Base-by-base conservation (phyloP, 2,113 vertebrate species). In the Catagonus wagneri region DNA sequence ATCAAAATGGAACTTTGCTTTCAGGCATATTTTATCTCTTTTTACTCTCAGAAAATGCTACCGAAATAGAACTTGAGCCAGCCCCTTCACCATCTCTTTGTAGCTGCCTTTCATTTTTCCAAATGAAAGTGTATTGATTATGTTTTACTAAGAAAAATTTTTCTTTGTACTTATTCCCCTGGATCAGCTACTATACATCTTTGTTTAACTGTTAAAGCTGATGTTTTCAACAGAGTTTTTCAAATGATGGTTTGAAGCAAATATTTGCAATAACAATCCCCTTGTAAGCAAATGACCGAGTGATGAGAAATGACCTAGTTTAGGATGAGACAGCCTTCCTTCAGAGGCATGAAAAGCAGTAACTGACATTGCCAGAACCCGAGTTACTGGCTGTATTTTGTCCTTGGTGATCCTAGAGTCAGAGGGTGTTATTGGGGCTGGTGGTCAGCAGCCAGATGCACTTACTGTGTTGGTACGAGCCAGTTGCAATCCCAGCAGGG, bases 381-480 rank as follows among this genome's bases (percentile, higher is more conserved):
- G 10, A 10, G 3, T 13, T 7, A 69, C 22, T 11, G 15, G 29
- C 44, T 44, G 50, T 8, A 8, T 34, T 76, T 68, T 63, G 29
- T 63, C 60, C 39, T 68, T 34, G 56, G 25, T 9, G 78, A n/a
- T 11, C 54, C 11, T 10, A 63, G 50, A 63, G 27, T 8, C 36
- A 54, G 61, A 16, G 9, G 34, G 2, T 50, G 17, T 44, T 34
- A 7, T 0, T 25, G 69, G 52, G 34, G 20, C 9, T 0, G 1
- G 15, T 4, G 27, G 13, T 22, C 50, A 83, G 19, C 1, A 7
- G 15, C 61, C 60, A 4, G 0, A 16, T 14, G 12, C 27, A 98
- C 99, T 98, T 97, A 99, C 99, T 98, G 98, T 99, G 99, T 86
- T 99, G 99, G 97, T 99, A 99, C 15, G 98, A 99, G 93, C 99